Percentiles rank a stretch among this genome's conserved stretches.
Evolutionary conservation across 2,888 invertebrate species (phyloP).

Genomic region (Nematopogon swammerdamellus): DNA sequence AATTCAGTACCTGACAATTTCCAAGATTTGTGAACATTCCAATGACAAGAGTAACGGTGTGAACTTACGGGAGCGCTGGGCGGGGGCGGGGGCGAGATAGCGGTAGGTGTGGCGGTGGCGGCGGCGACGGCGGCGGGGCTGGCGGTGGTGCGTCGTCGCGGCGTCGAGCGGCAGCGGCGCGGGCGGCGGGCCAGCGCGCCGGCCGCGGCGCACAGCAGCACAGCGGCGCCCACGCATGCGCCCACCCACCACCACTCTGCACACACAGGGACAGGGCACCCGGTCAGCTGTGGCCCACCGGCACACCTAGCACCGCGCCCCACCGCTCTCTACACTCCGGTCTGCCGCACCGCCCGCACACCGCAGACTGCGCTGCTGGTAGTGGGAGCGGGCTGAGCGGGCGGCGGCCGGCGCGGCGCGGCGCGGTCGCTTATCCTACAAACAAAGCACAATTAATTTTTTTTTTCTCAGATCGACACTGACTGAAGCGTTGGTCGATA

Average conservation of each 20-base stretch:
- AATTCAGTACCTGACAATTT: too few species aligned
- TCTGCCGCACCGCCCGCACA: neutral
- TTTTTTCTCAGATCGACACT: too few species aligned
- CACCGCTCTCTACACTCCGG: too few species aligned
- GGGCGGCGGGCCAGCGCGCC: constrained; percentile 49
- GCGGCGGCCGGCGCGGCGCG: too few species aligned
- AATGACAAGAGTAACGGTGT: too few species aligned
- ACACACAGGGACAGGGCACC: constrained; percentile 14
- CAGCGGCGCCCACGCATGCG: constrained; percentile 46
- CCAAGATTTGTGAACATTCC: too few species aligned
- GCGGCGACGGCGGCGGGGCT: constrained; percentile 20
- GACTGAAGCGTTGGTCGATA: too few species aligned
- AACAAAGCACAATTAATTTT: too few species aligned
- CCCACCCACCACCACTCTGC: constrained; percentile 53
- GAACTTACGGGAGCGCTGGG: neutral
- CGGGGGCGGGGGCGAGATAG: constrained; percentile 10
- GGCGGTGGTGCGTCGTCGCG: constrained; percentile 26
- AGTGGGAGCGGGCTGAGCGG: too few species aligned
- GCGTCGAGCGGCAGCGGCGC: constrained; percentile 38
- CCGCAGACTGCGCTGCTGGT: too few species aligned
- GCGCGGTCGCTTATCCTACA: too few species aligned
- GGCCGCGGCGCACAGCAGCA: constrained; percentile 42
- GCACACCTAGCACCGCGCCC: neutral
- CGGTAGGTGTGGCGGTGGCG: constrained; percentile 10
- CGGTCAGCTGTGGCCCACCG: constrained; percentile 6